Conservation (phyloP, 2,888 invertebrate genomes). For the Pachliopta kotzebuea region DNA sequence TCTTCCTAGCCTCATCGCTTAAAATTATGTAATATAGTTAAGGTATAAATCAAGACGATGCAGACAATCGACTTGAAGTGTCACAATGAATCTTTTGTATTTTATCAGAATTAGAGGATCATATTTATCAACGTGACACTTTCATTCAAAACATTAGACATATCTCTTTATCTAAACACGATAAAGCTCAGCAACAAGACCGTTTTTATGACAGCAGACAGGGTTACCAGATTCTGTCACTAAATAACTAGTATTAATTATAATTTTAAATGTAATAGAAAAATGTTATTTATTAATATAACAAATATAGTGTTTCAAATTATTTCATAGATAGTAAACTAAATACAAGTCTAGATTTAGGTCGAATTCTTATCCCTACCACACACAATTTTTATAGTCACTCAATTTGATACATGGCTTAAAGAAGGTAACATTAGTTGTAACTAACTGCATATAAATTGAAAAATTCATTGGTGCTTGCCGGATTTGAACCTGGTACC, state of each 20-base stretch:
- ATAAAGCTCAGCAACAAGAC: conserved; percentile 27
- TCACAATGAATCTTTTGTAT: conserved; percentile 18
- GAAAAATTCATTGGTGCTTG: too few relatives aligned
- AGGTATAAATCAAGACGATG: conserved; percentile 22
- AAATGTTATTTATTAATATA: too few relatives aligned
- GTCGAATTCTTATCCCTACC: conserved; percentile 30
- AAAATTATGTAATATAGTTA: too few relatives aligned
- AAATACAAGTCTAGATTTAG: not conserved
- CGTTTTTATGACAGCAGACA: conserved; percentile 23
- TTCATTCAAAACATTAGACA: conserved; percentile 29
- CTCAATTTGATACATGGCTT: too few relatives aligned
- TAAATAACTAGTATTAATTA: not conserved
- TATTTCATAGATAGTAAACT: too few relatives aligned
- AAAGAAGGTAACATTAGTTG: too few relatives aligned
- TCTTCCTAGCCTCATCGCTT: too few relatives aligned
- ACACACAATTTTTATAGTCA: too few relatives aligned
- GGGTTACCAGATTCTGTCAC: conserved; percentile 5
- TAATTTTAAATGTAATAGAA: too few relatives aligned
- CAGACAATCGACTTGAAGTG: conserved; percentile 1
- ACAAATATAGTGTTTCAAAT: too few relatives aligned
- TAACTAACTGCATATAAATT: too few relatives aligned
- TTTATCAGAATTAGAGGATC: conserved; percentile 21
- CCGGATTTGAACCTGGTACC: too few relatives aligned
- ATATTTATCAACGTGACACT: conserved; percentile 30
- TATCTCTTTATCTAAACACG: conserved; percentile 29